Percentiles rank a stretch among this genome's conserved stretches.
These are phyloP conservation scores for Tipula vernalis DNA, from an alignment of 2,888 invertebrate species.

Conservation along the genomic window DNA sequence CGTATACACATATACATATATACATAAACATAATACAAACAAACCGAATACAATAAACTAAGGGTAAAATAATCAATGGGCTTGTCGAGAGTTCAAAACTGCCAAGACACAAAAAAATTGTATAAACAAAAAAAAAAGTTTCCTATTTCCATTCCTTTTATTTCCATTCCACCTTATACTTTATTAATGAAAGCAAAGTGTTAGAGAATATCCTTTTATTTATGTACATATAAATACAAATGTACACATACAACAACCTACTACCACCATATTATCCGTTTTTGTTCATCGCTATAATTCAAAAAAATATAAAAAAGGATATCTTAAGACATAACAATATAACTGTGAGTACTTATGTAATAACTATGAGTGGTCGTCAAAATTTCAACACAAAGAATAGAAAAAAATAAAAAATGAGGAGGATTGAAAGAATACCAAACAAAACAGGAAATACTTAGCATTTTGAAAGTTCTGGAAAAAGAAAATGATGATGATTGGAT, in stretches of 20 bases:
- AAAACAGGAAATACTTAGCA: neutral
- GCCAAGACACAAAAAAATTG: neutral
- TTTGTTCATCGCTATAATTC: neutral
- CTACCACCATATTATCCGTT: neutral
- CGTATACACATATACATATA: neutral
- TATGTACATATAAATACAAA: neutral
- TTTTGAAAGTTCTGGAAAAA: neutral
- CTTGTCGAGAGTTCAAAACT: neutral
- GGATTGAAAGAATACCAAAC: neutral
- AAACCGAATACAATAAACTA: neutral
- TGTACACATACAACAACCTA: neutral
- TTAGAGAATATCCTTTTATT: neutral
- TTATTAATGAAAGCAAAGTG: neutral
- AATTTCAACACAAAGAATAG: neutral
- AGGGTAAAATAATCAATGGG: neutral
- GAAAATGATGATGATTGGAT: neutral
- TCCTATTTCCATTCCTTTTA: neutral
- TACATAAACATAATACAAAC: neutral
- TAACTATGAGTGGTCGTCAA: slow-evolving; percentile 4
- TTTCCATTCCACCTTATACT: neutral
- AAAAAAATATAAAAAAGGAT: neutral
- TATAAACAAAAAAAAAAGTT: neutral
- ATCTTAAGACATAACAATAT: neutral
- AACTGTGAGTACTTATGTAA: neutral
- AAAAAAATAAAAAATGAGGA: neutral